Evolutionary conservation across 2,113 vertebrate species (phyloP).

Genomic region (Ceyx melanurus): DNA sequence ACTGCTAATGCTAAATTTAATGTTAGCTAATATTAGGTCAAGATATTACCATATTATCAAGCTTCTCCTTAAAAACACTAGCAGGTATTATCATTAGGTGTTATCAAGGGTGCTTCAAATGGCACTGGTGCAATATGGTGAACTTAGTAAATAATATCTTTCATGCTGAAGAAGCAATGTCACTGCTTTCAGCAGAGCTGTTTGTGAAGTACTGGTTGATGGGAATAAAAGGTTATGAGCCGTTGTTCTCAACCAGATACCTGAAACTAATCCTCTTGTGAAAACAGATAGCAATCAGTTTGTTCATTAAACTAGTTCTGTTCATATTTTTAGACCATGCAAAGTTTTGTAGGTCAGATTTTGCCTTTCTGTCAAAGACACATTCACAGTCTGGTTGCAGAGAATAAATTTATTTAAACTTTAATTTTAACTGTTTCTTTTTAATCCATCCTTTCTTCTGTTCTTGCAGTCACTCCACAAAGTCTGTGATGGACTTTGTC

Average conservation of each 20-base stretch:
- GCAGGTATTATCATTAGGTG: background rate
- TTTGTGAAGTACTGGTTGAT: background rate
- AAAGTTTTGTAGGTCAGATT: background rate
- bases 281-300: background rate
- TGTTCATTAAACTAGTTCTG: background rate
- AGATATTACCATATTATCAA: background rate
- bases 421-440: background rate
- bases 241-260: background rate
- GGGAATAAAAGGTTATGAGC: background rate
- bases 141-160: background rate
- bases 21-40: background rate
- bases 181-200: background rate
- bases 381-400: background rate
- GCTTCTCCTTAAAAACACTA: background rate
- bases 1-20: background rate
- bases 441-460: slow-evolving; percentile 31
- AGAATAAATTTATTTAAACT: background rate
- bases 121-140: background rate
- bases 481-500: slow-evolving; percentile 99
- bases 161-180: background rate
- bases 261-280: background rate
- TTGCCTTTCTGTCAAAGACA: background rate
- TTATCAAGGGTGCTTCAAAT: background rate
- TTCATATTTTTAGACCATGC: background rate
- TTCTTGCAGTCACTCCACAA: slow-evolving; percentile 92